Base-by-base conservation (phyloP, 2,888 invertebrate genomes). In the Acleris sparsana region DNA sequence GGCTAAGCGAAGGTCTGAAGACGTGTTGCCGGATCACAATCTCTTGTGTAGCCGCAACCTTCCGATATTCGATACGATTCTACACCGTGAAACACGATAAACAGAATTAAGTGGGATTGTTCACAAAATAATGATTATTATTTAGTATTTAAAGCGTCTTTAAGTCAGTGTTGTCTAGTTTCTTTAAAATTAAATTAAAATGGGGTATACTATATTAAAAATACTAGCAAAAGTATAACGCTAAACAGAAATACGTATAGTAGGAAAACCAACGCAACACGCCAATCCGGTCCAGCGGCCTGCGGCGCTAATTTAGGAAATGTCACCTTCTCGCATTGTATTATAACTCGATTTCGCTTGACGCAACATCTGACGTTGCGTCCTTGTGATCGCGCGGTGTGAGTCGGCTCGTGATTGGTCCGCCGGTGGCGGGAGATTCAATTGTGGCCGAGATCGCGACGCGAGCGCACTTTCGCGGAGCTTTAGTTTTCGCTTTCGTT, bases 401-500 rank as follows among this genome's bases (percentile, higher is more conserved):
- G 75, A 62, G 73, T 72, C 71, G 73, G 72, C 71, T 74, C 75
- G 75, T 80, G 84, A 89, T 88, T 88, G 89, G 90, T 68, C 51
- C 65, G 74, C 72, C 63, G 61, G 75, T 72, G 85, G 89, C 88
- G 91, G 81, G 87, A 83, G 75, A 86, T 90, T 92, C 91, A 89
- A 92, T 88, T 84, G 85, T 78, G 71, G 75, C 72, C 75, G 78
- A 73, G 82, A 78, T 73, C 77, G 78, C 85, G 80, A 77, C 84
- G 84, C 84, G 82, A 70, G 85, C 87, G 86, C 90, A 92, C 89
- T 89, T 87, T 90, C 90, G 83, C 87, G 81, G 80, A 83, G 78
- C 69, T 80, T 79, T 80, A 82, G 82, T 83, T 88, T 89, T 89
- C 88, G 83, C 88, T 90, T 89, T 90, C 88, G 79, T 85, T 81